Percentiles rank a stretch among this genome's conserved stretches.
Conservation (phyloP, 1,140 invertebrate species). For the Bradysia coprophila region DNA sequence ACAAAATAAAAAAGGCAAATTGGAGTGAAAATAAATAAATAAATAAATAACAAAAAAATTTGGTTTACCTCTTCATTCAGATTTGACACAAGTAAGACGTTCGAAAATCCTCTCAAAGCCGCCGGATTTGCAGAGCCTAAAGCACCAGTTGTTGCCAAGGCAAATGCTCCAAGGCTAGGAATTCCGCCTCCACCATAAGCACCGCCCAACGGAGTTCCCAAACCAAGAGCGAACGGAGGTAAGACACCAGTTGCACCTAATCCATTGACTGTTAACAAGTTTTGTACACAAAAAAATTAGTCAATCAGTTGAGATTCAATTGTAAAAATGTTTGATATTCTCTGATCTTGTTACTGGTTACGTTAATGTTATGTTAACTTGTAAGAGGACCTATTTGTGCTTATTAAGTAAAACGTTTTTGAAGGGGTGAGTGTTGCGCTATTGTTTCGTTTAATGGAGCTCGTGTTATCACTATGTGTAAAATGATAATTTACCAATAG, state of each 20-base stretch:
- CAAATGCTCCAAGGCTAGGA: conserved; percentile 53
- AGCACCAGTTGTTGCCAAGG: conserved; percentile 38
- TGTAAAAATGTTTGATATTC: too few species aligned
- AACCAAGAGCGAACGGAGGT: conserved; percentile 55
- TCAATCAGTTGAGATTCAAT: conserved; percentile 1
- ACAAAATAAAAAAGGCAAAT: too few species aligned
- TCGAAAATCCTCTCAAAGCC: conserved; percentile 48
- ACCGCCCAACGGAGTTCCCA: conserved; percentile 45
- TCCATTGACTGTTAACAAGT: conserved; percentile 18
- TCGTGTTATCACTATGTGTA: neutral
- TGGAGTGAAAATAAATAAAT: too few species aligned
- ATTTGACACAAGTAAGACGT: conserved; percentile 75
- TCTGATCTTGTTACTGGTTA: too few species aligned
- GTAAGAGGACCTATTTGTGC: too few species aligned
- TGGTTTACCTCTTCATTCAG: conserved; percentile 79
- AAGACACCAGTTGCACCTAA: conserved; percentile 60
- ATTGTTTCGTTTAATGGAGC: neutral
- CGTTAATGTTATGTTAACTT: too few species aligned
- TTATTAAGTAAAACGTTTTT: too few species aligned
- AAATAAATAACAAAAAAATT: too few species aligned
- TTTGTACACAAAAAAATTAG: conserved; percentile 1
- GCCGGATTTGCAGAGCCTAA: conserved; percentile 38
- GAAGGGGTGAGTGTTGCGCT: too few species aligned
- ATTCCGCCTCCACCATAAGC: conserved; percentile 48
- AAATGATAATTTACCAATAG: too few species aligned